Conservation (phyloP, 2,797 vertebrate genomes). For the Muscicapa comitata region DNA sequence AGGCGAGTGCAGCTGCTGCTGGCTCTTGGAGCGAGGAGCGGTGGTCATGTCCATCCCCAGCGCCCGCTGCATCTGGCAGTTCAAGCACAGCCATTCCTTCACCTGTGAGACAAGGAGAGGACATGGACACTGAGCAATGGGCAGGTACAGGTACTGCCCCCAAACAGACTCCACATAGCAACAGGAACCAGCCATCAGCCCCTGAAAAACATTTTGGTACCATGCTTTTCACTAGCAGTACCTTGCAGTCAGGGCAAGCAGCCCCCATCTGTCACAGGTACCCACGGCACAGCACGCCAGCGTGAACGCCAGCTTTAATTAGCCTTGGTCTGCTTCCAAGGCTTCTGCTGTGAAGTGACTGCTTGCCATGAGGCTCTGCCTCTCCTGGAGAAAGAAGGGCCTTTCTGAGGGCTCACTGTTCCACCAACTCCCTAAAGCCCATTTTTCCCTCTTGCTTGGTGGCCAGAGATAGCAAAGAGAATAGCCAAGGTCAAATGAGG, state of each 20-base stretch:
- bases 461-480: neutral
- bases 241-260: neutral
- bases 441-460: neutral
- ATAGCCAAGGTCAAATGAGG: neutral
- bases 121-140: neutral
- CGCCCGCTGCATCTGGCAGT: slow-evolving; percentile 99
- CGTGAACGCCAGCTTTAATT: neutral
- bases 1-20: slow-evolving; percentile 94
- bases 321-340: neutral
- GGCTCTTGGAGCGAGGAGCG: slow-evolving; percentile 93
- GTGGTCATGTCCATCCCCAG: slow-evolving; percentile 99
- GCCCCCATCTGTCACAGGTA: slow-evolving; percentile 42
- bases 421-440: neutral
- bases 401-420: accelerated
- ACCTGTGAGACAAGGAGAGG: slow-evolving; percentile 78
- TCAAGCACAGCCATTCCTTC: slow-evolving; percentile 97
- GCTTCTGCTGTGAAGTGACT: neutral
- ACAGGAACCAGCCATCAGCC: neutral
- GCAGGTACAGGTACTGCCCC: neutral
- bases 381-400: neutral
- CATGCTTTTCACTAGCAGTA: neutral
- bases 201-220: neutral
- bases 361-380: neutral
- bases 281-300: neutral
- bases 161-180: neutral